Base-by-base conservation (phyloP, 2,888 invertebrate species). In the Seira ritae region DNA sequence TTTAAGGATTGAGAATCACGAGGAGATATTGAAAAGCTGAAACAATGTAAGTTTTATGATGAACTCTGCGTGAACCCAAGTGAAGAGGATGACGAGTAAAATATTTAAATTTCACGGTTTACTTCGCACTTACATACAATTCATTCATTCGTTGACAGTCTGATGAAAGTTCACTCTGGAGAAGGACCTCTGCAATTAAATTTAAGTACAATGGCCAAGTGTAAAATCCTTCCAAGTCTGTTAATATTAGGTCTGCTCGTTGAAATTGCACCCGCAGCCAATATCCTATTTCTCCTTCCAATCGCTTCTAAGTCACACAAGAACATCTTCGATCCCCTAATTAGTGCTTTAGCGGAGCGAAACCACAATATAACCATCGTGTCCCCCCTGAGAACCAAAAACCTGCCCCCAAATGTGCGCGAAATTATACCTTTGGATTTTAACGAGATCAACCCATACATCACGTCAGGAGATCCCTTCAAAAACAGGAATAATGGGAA, bases 291-390 rank as follows among this genome's bases (percentile, higher is more conserved):
- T 60, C 84, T 88, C 8, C 81, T 86, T 12, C 88, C 88, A 10
- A 76, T 88, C 12, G 86, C 86, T 8, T 70, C 85, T 1, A 82
- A 77, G 60, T 83, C 82, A 24, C 77, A 87, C 4, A 82, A 79
- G 42, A 77, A 80, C 60, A 84, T 88, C 22, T 87, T 86, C 31
- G 80, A 80, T 1, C 86, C 92, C 0, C 90, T 93, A 31, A 92
- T 92, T 1, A 87, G 92, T 67, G 92, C 92, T 89, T 31, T 93
- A 71, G 92, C 92, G 8, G 89, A 90, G 19, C 91, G 91, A 69
- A 92, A 92, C 0, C 92, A 93, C 85, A 92, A 92, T 87, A 91
- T 93, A 0, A 92, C 92, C 0, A 91, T 92, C 0, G 91, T 93
- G 17, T 91, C 92, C 1, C 91, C 91, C 0, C 87, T 91, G 75